phyloP scores from a whole-genome alignment of 2,888 invertebrate genomes.

The Archips crataeganus region DNA sequence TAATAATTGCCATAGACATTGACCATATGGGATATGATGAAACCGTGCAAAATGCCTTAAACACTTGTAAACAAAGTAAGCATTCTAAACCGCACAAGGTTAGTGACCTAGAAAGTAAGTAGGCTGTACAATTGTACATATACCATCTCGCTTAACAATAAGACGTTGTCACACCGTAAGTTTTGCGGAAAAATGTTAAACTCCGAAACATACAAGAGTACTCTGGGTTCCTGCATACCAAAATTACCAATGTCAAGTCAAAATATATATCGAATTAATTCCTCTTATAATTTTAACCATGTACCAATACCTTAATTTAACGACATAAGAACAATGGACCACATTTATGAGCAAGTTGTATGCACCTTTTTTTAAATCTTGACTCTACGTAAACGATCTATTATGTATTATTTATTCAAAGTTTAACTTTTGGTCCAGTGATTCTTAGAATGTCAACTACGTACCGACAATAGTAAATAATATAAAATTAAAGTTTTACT shows the following conservation, averaged over 20 bases:
- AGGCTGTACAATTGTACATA: conserved; percentile 40
- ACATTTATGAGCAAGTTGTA: too few species aligned
- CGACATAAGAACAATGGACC: too few species aligned
- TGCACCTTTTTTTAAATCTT: too few species aligned
- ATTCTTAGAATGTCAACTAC: not conserved
- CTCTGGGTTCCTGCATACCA: too few species aligned
- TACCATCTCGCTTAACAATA: conserved; percentile 34
- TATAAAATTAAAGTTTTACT: too few species aligned
- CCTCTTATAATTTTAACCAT: too few species aligned
- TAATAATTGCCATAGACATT: not conserved
- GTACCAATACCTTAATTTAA: too few species aligned
- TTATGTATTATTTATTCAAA: too few species aligned
- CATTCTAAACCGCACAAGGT: conserved; percentile 37
- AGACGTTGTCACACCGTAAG: conserved; percentile 20
- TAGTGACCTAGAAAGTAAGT: conserved; percentile 42
- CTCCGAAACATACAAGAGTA: not conserved
- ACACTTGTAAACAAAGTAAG: conserved; percentile 21
- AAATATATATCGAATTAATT: too few species aligned
- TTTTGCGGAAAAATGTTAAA: not conserved
- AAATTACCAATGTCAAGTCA: too few species aligned
- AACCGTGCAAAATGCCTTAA: conserved; percentile 31
- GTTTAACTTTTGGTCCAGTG: not conserved
- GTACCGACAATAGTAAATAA: too few species aligned
- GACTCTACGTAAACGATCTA: too few species aligned
- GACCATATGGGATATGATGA: conserved; percentile 20